A percentile compares a stretch with the other conserved stretches of the same genome.
phyloP scores from a whole-genome alignment of 2,888 invertebrate species.

The Penaeus monodon region DNA sequence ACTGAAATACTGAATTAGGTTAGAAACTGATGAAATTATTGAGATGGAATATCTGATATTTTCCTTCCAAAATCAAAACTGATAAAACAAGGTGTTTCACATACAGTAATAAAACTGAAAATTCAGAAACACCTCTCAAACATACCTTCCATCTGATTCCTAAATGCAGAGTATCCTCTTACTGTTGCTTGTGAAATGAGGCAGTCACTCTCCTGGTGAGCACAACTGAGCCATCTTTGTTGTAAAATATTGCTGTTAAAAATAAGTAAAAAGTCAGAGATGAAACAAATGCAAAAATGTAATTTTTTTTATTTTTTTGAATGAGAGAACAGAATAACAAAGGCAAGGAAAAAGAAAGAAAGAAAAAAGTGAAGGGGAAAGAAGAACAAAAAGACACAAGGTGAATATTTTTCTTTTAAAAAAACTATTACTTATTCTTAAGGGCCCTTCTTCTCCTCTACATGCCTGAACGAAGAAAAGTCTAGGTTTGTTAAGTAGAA shows the following conservation, averaged over 20 bases:
- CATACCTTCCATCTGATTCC: slow-evolving; percentile 61
- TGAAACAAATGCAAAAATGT: not conserved
- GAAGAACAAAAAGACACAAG: too few relatives aligned
- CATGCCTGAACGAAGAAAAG: slow-evolving; percentile 65
- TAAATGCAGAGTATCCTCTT: slow-evolving; percentile 56
- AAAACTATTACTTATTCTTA: slow-evolving; percentile 38
- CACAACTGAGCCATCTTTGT: slow-evolving; percentile 31
- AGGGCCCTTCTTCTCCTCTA: slow-evolving; percentile 56
- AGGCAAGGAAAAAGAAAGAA: too few relatives aligned
- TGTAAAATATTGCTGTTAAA: slow-evolving; percentile 52
- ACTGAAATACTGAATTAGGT: too few relatives aligned
- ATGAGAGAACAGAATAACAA: too few relatives aligned
- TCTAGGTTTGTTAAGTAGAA: slow-evolving; percentile 58
- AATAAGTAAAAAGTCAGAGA: not conserved
- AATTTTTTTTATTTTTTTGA: not conserved
- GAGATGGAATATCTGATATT: too few relatives aligned
- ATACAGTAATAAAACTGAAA: too few relatives aligned
- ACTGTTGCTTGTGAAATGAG: slow-evolving; percentile 60
- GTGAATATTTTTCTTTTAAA: too few relatives aligned
- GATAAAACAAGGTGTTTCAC: too few relatives aligned
- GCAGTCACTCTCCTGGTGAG: slow-evolving; percentile 60
- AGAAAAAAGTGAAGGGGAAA: too few relatives aligned
- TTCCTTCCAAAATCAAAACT: too few relatives aligned
- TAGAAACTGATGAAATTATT: too few relatives aligned
- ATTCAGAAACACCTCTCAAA: not conserved